phyloP scores from a whole-genome alignment of 2,113 vertebrate species.

The Platichthys stellatus region DNA sequence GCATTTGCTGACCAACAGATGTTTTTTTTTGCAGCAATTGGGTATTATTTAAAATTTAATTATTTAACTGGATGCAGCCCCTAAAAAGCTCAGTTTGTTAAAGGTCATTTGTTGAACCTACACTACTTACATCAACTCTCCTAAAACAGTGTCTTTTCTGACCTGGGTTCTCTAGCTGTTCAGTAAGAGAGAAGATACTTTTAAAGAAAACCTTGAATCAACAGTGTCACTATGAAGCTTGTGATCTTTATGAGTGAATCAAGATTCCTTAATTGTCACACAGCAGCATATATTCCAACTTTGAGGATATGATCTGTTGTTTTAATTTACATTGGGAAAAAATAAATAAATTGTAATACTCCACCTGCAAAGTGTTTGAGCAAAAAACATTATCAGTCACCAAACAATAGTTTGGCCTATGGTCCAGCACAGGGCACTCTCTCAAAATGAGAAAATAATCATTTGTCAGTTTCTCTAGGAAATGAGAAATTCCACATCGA shows the following conservation, averaged over 20 bases:
- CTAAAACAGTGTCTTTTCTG: not conserved
- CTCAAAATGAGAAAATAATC: too few relatives aligned
- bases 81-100: slow-evolving; percentile 20
- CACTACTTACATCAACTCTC: not conserved
- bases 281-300: too few relatives aligned
- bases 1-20: not conserved
- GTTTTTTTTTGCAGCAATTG: not conserved
- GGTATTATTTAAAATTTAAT: not conserved
- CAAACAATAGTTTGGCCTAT: not conserved
- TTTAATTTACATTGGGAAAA: too few relatives aligned
- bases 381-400: not conserved
- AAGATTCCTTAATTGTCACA: not conserved
- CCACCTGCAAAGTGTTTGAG: too few relatives aligned
- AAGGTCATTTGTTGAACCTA: not conserved
- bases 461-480: too few relatives aligned
- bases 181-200: not conserved
- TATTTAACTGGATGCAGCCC: too few relatives aligned
- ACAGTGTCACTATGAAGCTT: not conserved
- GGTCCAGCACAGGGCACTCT: not conserved
- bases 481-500: too few relatives aligned
- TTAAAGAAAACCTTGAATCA: too few relatives aligned
- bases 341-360: too few relatives aligned
- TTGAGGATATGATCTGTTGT: too few relatives aligned
- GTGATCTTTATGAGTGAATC: not conserved
- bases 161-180: not conserved